phyloP scores from a whole-genome alignment of 2,113 vertebrate species.

The Macrotis lagotis region DNA sequence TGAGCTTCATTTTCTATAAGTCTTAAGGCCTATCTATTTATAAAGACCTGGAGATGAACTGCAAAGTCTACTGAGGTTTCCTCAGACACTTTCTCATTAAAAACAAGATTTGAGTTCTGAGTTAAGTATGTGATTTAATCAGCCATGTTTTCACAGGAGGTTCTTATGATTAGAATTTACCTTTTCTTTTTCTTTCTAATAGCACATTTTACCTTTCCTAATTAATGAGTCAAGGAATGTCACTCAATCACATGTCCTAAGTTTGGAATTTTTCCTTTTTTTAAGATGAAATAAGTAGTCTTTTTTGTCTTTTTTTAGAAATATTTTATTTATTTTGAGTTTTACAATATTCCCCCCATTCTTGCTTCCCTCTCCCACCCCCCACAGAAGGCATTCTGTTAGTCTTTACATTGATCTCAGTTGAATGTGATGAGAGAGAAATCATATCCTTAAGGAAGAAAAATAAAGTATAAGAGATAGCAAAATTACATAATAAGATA shows the following conservation, averaged over 20 bases:
- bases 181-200: constrained; percentile 49
- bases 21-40: constrained; percentile 49
- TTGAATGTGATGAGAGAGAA: too few relatives aligned
- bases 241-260: constrained; percentile 46
- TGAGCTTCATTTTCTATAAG: constrained; percentile 57
- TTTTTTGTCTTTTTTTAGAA: too few relatives aligned
- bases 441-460: too few relatives aligned
- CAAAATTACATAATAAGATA: too few relatives aligned
- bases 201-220: constrained; percentile 10
- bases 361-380: too few relatives aligned
- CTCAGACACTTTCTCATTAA: constrained; percentile 74
- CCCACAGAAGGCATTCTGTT: too few relatives aligned
- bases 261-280: not conserved
- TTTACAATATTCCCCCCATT: too few relatives aligned
- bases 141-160: constrained; percentile 59
- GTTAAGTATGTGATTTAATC: constrained; percentile 53
- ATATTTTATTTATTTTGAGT: too few relatives aligned
- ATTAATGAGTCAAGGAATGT: constrained; percentile 43
- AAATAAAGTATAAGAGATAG: too few relatives aligned
- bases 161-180: constrained; percentile 67
- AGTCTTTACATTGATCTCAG: too few relatives aligned
- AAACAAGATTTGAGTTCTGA: constrained; percentile 65
- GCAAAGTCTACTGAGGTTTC: constrained; percentile 15
- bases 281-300: not conserved
- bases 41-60: constrained; percentile 8